Conservation (phyloP, 2,888 invertebrate genomes). For the Diadromus collaris region DNA sequence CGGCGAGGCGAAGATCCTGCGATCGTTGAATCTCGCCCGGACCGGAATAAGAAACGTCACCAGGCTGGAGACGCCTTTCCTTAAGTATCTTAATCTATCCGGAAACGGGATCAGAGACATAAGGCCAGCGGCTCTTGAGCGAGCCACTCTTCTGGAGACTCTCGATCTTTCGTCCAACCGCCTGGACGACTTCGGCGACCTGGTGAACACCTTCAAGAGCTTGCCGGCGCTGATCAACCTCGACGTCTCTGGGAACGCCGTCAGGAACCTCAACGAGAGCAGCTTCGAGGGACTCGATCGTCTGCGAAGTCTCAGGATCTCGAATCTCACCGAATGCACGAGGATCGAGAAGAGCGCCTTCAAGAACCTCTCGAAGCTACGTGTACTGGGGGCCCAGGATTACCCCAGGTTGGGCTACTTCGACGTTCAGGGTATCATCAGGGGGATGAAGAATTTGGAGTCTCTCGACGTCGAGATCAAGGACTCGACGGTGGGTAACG, state of each 20-base stretch:
- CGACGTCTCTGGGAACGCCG: conserved; percentile 93
- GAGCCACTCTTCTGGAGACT: conserved; percentile 89
- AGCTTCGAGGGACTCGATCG: conserved; percentile 88
- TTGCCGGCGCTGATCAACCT: conserved; percentile 87
- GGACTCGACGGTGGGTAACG: conserved; percentile 90
- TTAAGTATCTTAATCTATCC: conserved; percentile 89
- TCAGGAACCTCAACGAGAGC: conserved; percentile 87
- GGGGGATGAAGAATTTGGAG: conserved; percentile 87
- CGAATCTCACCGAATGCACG: conserved; percentile 85
- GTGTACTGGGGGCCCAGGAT: conserved; percentile 86
- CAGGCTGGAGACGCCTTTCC: conserved; percentile 91
- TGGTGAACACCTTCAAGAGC: conserved; percentile 75
- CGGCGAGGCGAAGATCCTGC: conserved; percentile 93
- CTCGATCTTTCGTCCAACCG: conserved; percentile 90
- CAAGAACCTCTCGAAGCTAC: conserved; percentile 86
- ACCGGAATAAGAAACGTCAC: conserved; percentile 87
- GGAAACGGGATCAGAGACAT: conserved; percentile 87
- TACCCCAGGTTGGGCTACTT: conserved; percentile 91
- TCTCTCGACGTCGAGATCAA: conserved; percentile 92
- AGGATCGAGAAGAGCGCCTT: conserved; percentile 93
- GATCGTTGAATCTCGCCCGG: conserved; percentile 90
- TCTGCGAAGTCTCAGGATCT: conserved; percentile 85
- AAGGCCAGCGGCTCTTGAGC: conserved; percentile 86
- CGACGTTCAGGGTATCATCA: conserved; percentile 92
- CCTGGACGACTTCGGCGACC: conserved; percentile 82